A percentile compares a stretch with the other conserved stretches of the same genome.
Evolutionary conservation across 2,888 invertebrate species (phyloP).

Genomic region (Ecliptopera silaceata): DNA sequence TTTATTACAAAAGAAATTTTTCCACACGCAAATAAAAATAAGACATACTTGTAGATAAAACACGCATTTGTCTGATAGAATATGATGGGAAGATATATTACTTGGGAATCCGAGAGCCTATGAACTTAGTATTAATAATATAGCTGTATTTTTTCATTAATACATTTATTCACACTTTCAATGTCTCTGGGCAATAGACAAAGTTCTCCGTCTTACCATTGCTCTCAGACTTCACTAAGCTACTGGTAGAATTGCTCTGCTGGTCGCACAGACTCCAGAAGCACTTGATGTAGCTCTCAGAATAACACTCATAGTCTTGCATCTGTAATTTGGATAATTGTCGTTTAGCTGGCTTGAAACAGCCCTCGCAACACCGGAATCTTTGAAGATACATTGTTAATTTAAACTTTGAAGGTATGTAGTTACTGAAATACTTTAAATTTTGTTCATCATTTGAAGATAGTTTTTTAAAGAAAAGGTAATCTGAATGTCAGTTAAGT

Average conservation of each 20-base stretch:
- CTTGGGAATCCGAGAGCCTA: too few relatives aligned
- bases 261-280: constrained; percentile 71
- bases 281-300: constrained; percentile 68
- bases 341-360: constrained; percentile 51
- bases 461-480: background rate
- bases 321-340: constrained; percentile 56
- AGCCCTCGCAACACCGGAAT: constrained; percentile 49
- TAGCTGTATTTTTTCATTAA: too few relatives aligned
- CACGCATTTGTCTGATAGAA: too few relatives aligned
- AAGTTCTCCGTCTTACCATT: constrained; percentile 21
- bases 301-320: constrained; percentile 64
- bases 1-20: too few relatives aligned
- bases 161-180: background rate
- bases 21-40: too few relatives aligned
- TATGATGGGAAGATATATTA: too few relatives aligned
- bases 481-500: background rate
- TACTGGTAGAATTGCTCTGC: constrained; percentile 51
- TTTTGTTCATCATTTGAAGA: constrained; percentile 11
- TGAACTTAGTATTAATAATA: too few relatives aligned
- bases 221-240: constrained; percentile 19
- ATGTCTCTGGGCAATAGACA: background rate
- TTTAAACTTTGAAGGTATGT: constrained; percentile 12
- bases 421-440: constrained; percentile 4
- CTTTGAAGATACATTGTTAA: constrained; percentile 45
- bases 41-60: too few relatives aligned